These are phyloP conservation scores for Megaceryle torquata DNA, from an alignment of 2,113 vertebrate genomes.

Conservation along the genomic window DNA sequence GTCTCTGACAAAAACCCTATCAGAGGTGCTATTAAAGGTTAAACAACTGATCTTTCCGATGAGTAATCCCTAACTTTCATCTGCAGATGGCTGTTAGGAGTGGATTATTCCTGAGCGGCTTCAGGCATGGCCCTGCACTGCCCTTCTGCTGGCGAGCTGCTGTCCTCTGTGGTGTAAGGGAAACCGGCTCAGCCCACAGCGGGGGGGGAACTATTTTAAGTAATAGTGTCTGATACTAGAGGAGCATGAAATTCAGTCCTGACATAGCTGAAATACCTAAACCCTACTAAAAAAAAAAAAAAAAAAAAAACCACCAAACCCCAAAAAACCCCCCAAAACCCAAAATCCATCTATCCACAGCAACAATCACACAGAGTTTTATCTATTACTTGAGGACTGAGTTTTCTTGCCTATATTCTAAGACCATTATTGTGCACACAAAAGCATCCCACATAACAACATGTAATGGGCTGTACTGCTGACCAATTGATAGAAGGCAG, in stretches of 20 bases:
- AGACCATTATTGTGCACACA: neutral
- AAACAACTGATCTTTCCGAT: neutral
- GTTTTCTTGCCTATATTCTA: neutral
- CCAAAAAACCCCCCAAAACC: no score
- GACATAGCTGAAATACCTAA: constrained; percentile 62
- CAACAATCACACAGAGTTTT: neutral
- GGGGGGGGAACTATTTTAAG: constrained; percentile 60
- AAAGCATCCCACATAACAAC: neutral
- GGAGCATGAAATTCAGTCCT: constrained; percentile 59
- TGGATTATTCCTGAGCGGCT: neutral
- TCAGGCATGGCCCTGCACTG: neutral
- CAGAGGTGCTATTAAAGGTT: neutral
- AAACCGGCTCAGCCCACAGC: neutral
- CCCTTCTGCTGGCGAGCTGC: neutral
- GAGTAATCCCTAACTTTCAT: neutral
- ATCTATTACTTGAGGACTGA: neutral
- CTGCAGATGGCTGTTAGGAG: neutral
- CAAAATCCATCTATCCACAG: neutral
- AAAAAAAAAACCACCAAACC: no score
- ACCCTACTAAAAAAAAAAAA: neutral
- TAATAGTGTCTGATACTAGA: constrained; percentile 33
- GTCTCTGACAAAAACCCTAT: neutral
- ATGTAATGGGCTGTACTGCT: rapidly evolving
- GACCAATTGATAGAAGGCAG: neutral
- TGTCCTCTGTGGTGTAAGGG: neutral